Conservation (phyloP, 2,888 invertebrate genomes). For the Dione juno region DNA sequence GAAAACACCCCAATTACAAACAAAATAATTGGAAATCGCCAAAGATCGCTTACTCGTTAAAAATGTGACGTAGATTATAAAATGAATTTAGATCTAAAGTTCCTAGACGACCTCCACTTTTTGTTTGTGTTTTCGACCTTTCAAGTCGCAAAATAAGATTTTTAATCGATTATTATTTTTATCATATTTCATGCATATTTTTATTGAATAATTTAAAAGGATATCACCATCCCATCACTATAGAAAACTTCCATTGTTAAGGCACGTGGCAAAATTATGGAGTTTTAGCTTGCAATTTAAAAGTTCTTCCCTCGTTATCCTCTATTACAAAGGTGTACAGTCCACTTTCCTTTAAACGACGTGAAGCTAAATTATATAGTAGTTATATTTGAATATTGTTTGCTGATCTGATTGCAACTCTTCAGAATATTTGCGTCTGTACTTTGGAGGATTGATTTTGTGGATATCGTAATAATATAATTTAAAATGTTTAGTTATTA, state of each 20-base stretch:
- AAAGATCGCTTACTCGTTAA: too few species aligned
- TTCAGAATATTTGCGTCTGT: conserved; percentile 38
- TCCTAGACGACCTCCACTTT: too few species aligned
- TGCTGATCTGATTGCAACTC: conserved; percentile 64
- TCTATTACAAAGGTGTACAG: conserved; percentile 41
- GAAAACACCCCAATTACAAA: too few species aligned
- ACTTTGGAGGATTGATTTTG: conserved; percentile 26
- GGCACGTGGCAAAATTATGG: conserved; percentile 59
- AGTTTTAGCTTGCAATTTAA: conserved; percentile 64
- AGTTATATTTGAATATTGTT: conserved; percentile 72
- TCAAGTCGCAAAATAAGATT: too few species aligned
- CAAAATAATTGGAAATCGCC: too few species aligned
- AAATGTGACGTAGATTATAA: too few species aligned
- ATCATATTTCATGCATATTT: too few species aligned
- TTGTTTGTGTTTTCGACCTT: too few species aligned
- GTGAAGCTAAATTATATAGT: conserved; percentile 52
- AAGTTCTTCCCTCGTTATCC: conserved; percentile 46
- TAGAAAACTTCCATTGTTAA: conserved; percentile 37
- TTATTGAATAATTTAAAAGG: too few species aligned
- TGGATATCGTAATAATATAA: neutral
- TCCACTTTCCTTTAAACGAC: conserved; percentile 42
- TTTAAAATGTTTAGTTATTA: too few species aligned
- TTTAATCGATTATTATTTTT: too few species aligned
- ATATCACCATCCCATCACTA: conserved; percentile 39
- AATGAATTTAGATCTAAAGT: too few species aligned